Evolutionary conservation across 2,888 invertebrate species (phyloP).

Genomic region (Ichneumon xanthorius): DNA sequence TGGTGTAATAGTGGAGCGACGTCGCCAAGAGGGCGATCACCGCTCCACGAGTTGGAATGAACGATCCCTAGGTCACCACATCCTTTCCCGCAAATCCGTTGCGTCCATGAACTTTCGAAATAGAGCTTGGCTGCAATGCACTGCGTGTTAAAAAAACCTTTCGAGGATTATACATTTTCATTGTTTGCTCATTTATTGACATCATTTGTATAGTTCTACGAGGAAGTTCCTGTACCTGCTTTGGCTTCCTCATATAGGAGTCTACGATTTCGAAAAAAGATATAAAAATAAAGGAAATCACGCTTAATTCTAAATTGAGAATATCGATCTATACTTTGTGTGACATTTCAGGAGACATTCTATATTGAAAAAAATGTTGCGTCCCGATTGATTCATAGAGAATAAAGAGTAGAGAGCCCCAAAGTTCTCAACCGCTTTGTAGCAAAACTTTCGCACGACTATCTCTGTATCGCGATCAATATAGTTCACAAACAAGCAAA

Average conservation of each 20-base stretch:
- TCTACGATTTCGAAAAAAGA: background rate
- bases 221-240: background rate
- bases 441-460: background rate
- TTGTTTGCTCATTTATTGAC: background rate
- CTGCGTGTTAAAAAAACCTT: background rate
- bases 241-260: background rate
- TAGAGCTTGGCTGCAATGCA: background rate
- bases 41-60: slow-evolving; percentile 13
- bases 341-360: background rate
- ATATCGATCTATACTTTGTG: background rate
- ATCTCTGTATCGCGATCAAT: background rate
- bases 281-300: too few species aligned
- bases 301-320: background rate
- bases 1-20: slow-evolving; percentile 23
- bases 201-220: background rate
- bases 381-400: background rate
- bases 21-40: slow-evolving; percentile 19
- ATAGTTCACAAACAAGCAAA: background rate
- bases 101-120: slow-evolving; percentile 6
- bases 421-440: background rate
- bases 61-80: slow-evolving; percentile 16
- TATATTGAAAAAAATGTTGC: background rate
- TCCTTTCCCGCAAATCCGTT: slow-evolving; percentile 14
- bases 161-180: too few species aligned
- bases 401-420: background rate